phyloP scores from a whole-genome alignment of 2,888 invertebrate genomes.

The Synergus japonicus region DNA sequence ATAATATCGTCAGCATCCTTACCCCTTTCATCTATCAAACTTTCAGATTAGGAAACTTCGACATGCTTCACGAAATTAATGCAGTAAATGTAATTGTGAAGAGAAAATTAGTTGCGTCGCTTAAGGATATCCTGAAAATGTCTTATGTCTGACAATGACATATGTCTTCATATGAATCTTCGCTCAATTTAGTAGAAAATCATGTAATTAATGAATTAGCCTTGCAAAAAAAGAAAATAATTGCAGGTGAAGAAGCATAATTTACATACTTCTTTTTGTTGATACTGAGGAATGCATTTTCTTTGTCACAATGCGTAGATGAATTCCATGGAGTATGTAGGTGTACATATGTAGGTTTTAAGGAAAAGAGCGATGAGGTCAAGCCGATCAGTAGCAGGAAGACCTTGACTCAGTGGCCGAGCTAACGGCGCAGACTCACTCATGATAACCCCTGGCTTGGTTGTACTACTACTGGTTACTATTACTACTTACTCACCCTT shows the following conservation, averaged over 20 bases:
- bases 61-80: neutral
- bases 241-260: too few relatives aligned
- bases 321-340: neutral
- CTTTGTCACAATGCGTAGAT: neutral
- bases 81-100: too few relatives aligned
- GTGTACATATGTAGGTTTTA: neutral
- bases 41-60: neutral
- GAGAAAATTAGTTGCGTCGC: too few relatives aligned
- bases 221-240: too few relatives aligned
- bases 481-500: conserved; percentile 50
- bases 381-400: conserved; percentile 67
- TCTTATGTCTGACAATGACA: too few relatives aligned
- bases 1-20: neutral
- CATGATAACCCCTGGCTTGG: conserved; percentile 45
- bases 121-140: too few relatives aligned
- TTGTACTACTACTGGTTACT: conserved; percentile 42
- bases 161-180: too few relatives aligned
- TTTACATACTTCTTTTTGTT: too few relatives aligned
- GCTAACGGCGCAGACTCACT: conserved; percentile 61
- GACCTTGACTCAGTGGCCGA: conserved; percentile 70
- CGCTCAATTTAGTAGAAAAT: too few relatives aligned
- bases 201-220: too few relatives aligned
- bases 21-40: neutral
- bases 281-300: neutral
- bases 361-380: conserved; percentile 64